Conservation (phyloP, 2,888 invertebrate species). For the Rhogogaster chlorosoma region DNA sequence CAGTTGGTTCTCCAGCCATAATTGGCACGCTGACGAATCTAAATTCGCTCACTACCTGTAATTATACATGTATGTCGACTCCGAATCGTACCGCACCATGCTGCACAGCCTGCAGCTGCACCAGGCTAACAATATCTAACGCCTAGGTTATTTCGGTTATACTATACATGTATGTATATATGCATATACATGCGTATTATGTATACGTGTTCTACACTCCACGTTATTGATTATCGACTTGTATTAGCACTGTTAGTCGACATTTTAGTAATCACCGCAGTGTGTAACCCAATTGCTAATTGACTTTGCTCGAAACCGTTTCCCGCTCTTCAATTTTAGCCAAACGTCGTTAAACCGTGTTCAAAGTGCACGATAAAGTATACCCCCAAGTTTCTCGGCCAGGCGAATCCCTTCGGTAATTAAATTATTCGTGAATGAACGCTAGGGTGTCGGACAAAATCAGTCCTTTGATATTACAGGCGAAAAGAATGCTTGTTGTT, state of each 20-base stretch:
- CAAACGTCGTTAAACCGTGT: constrained; percentile 27
- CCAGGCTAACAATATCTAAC: constrained; percentile 2
- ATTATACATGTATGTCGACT: background rate
- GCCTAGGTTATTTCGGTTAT: background rate
- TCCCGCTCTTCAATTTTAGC: background rate
- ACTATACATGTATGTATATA: background rate
- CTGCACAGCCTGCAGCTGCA: background rate
- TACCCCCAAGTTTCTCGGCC: background rate
- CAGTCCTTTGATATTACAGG: background rate
- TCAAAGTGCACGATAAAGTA: constrained; percentile 26
- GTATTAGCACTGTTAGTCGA: constrained; percentile 8
- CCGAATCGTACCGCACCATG: background rate
- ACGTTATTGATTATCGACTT: constrained; percentile 32
- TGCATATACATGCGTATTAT: background rate
- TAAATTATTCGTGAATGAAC: background rate
- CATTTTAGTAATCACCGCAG: constrained; percentile 31
- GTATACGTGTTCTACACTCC: background rate
- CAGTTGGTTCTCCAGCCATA: background rate
- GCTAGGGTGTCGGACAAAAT: background rate
- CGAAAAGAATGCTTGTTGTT: background rate
- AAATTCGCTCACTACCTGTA: constrained; percentile 8
- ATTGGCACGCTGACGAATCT: constrained; percentile 4
- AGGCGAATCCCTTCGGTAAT: background rate
- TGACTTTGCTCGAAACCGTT: constrained; percentile 21
- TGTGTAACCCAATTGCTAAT: constrained; percentile 29